A percentile compares a stretch with the other conserved stretches of the same genome.
Conservation (phyloP, 2,113 vertebrate genomes). For the Egretta garzetta region DNA sequence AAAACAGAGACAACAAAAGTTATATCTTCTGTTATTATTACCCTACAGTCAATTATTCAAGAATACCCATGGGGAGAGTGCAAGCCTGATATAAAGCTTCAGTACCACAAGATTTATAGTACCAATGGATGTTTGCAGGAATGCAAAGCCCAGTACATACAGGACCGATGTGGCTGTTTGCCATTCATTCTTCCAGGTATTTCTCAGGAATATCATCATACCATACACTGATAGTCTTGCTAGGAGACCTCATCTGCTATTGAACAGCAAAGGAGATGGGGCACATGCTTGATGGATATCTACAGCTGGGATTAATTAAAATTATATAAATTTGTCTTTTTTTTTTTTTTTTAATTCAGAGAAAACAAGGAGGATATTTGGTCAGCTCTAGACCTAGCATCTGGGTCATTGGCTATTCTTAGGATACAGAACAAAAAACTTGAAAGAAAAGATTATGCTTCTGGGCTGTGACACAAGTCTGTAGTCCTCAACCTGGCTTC, state of each 20-base stretch:
- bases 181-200: constrained; percentile 81
- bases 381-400: not conserved
- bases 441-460: not conserved
- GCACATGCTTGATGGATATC: not conserved
- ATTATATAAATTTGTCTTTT: not conserved
- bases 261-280: not conserved
- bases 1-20: not conserved
- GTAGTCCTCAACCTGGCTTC: not conserved
- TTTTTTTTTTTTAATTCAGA: not conserved
- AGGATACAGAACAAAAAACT: not conserved
- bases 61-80: constrained; percentile 84
- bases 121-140: constrained; percentile 78
- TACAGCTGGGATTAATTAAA: not conserved
- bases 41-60: constrained; percentile 75
- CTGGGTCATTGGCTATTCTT: not conserved
- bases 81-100: constrained; percentile 71
- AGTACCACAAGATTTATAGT: constrained; percentile 66
- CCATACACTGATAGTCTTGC: not conserved
- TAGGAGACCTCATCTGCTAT: not conserved
- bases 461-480: not conserved
- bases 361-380: not conserved
- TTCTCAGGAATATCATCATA: not conserved
- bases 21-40: not conserved
- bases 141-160: constrained; percentile 74
- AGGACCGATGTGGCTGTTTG: constrained; percentile 72